phyloP scores from a whole-genome alignment of 2,888 invertebrate genomes.

The Andrena trimmerana region DNA sequence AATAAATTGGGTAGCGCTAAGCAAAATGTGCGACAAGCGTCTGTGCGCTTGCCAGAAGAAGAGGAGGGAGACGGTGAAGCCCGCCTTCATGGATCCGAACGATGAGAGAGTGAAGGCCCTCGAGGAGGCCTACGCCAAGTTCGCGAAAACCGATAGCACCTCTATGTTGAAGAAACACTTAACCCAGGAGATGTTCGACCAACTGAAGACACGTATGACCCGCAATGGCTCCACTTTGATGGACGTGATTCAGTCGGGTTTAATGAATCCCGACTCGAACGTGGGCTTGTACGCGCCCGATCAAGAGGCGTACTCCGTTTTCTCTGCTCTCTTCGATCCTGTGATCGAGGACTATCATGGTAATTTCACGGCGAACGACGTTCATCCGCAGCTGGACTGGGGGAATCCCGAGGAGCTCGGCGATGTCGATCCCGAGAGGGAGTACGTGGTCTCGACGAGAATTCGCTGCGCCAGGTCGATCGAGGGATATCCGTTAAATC shows the following conservation, averaged over 20 bases:
- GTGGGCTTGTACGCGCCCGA: slow-evolving; percentile 90
- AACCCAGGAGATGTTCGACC: slow-evolving; percentile 82
- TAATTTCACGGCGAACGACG: slow-evolving; percentile 86
- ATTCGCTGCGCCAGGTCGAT: slow-evolving; percentile 89
- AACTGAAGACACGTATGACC: slow-evolving; percentile 87
- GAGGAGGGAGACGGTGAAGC: neutral
- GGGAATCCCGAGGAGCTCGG: slow-evolving; percentile 87
- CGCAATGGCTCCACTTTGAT: slow-evolving; percentile 87
- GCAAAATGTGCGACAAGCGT: slow-evolving; percentile 80
- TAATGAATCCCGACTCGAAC: slow-evolving; percentile 89
- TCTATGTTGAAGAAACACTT: slow-evolving; percentile 89
- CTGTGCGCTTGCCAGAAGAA: slow-evolving; percentile 76
- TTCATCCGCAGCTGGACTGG: slow-evolving; percentile 88
- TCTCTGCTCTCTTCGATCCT: slow-evolving; percentile 89
- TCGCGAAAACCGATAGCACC: slow-evolving; percentile 86
- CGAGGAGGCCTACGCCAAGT: slow-evolving; percentile 86
- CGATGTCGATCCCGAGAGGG: slow-evolving; percentile 87
- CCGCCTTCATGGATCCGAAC: slow-evolving; percentile 32
- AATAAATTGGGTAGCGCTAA: no score
- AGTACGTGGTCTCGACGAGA: slow-evolving; percentile 89
- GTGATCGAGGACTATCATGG: slow-evolving; percentile 90
- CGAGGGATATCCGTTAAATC: slow-evolving; percentile 89
- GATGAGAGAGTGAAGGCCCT: slow-evolving; percentile 83
- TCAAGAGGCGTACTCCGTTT: slow-evolving; percentile 89
- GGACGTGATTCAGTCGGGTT: slow-evolving; percentile 89